Evolutionary conservation across 2,113 vertebrate genomes (phyloP).

Genomic region (Noctilio leporinus): DNA sequence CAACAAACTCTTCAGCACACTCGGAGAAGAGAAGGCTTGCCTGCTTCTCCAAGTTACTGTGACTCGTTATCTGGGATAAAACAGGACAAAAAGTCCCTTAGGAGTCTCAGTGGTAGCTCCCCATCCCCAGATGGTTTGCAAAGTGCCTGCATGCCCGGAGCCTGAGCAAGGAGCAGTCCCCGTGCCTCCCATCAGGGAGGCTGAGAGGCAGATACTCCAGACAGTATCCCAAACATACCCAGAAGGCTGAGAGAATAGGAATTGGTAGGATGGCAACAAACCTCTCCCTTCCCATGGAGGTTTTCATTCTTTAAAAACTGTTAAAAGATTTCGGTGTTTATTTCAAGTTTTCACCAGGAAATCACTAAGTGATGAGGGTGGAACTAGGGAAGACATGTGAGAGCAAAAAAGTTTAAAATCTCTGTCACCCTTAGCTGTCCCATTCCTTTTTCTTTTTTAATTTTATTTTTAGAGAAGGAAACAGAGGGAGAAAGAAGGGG

Average conservation of each 20-base stretch:
- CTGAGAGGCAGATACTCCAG: background rate
- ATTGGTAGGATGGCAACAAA: background rate
- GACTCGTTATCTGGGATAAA: background rate
- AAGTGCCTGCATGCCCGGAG: fast-evolving
- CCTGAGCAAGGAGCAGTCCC: no score
- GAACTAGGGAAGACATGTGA: background rate
- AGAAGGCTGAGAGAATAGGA: background rate
- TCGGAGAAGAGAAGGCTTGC: background rate
- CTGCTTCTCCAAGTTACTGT: background rate
- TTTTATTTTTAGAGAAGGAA: no score
- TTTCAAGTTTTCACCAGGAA: background rate
- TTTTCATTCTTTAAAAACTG: background rate
- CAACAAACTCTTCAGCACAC: background rate
- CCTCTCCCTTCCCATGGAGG: background rate
- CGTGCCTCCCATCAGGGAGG: background rate
- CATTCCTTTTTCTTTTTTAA: background rate
- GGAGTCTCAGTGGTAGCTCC: background rate
- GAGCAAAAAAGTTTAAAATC: background rate
- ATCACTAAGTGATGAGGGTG: background rate
- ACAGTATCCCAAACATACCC: background rate
- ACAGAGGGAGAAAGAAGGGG: no score
- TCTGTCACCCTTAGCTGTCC: background rate
- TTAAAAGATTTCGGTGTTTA: background rate
- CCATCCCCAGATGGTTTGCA: background rate
- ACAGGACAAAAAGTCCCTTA: background rate